These are phyloP conservation scores for Ahaetulla prasina DNA, from an alignment of 2,113 vertebrate species.

Conservation along the genomic window DNA sequence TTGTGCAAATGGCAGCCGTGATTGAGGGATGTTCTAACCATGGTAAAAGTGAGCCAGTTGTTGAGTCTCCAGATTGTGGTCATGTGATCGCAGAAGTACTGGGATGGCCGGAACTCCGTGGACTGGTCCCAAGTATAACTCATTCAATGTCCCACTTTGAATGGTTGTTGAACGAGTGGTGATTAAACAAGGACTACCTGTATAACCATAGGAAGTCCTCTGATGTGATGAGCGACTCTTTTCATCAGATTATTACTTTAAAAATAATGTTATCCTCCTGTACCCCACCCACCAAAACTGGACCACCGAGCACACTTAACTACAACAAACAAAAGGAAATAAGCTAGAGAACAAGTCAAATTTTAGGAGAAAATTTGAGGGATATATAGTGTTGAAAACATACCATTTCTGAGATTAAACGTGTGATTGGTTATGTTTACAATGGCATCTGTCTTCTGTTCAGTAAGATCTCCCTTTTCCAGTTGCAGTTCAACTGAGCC, in stretches of 20 bases:
- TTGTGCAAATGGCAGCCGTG: neutral
- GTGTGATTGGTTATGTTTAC: conserved; percentile 79
- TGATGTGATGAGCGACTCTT: neutral
- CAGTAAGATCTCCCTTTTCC: conserved; percentile 81
- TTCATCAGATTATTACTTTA: neutral
- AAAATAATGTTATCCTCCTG: neutral
- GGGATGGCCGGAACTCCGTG: neutral
- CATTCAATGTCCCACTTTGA: neutral
- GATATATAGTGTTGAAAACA: neutral
- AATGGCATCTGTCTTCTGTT: conserved; percentile 77
- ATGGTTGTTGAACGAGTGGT: neutral
- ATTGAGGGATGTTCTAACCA: neutral
- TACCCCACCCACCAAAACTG: neutral
- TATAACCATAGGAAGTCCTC: neutral
- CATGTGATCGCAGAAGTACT: neutral
- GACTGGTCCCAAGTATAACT: neutral
- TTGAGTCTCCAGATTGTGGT: neutral
- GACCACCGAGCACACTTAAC: neutral
- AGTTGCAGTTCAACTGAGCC: conserved; percentile 71
- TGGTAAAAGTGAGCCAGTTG: neutral
- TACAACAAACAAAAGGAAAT: neutral
- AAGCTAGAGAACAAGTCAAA: neutral
- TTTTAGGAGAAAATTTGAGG: neutral
- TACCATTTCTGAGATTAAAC: conserved; percentile 81
- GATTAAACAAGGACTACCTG: neutral